Evolutionary conservation across 2,797 vertebrate species (phyloP), one percentile per base, ranked within the genome.

Genomic region (Dermochelys coriacea): DNA sequence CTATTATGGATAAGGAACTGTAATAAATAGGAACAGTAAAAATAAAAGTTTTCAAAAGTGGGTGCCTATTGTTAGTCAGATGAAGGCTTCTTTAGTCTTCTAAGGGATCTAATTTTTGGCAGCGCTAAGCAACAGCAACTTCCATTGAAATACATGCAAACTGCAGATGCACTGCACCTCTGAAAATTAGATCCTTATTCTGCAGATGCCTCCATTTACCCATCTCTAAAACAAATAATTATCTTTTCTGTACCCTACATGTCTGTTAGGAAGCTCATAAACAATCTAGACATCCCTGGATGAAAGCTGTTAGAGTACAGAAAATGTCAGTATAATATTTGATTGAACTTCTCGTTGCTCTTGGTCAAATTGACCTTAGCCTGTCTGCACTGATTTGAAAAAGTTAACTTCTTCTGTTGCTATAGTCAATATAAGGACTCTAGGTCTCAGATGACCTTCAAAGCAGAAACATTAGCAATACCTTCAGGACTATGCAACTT

Each of bases 391-490:
- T 47, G 85, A 92, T 45, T 8, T 92, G 47, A 96, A 91, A 84
- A 64, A 47, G 84, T 88, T 95, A 90, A 92, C 86, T 88, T 96
- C 52, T 54, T 57, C 74, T 71, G 27, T 82, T 82, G 83, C 57
- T 87, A 45, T 75, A 91, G 59, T 91, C 52, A 93, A 8, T 77
- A 71, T 84, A 84, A 92, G 71, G 91, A 87, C 49, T 95, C 25
- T 54, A 81, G 82, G 88, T 93, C 34, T 50, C 77, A 85, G 84
- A 75, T 92, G 87, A 97, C 95, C 93, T 96, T 96, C 94, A 96
- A 97, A 96, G 92, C 6, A 95, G 85, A 94, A 95, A 54, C 80
- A 80, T 68, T 84, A 93, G 80, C 83, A 96, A 95, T 96, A 96
- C 96, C 89, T 94, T 95, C 94, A 95, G 79, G 84, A 10, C 8